Percentiles rank a stretch among this genome's conserved stretches.
Evolutionary conservation across 2,888 invertebrate genomes (phyloP).

Genomic region (Endomychus coccineus): DNA sequence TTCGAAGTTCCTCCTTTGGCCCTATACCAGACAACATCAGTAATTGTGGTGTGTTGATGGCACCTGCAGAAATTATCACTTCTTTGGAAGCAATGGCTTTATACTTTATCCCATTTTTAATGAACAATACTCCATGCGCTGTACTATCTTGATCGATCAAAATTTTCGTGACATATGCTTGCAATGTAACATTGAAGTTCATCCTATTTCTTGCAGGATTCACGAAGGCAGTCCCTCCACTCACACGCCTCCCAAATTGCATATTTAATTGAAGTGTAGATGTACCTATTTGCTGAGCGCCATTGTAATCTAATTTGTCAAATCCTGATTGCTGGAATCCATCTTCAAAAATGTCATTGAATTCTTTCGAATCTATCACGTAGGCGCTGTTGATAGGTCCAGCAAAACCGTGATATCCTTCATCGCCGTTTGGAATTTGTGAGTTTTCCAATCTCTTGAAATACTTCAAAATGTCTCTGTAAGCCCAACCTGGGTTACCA

Average conservation of each 20-base stretch:
- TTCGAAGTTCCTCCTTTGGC: conserved; percentile 23
- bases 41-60: conserved; percentile 62
- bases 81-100: conserved; percentile 64
- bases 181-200: conserved; percentile 69
- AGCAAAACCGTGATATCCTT: conserved; percentile 5
- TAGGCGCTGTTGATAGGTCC: conserved; percentile 7
- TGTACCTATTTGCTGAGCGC: conserved; percentile 57
- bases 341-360: conserved; percentile 56
- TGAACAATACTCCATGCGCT: conserved; percentile 67
- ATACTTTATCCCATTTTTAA: conserved; percentile 58
- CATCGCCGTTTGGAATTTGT: conserved; percentile 7
- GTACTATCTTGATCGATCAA: conserved; percentile 55
- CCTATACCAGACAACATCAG: conserved; percentile 33
- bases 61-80: conserved; percentile 78
- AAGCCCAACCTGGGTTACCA: conserved; percentile 84
- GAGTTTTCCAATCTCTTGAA: conserved; percentile 70
- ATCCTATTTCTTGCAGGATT: conserved; percentile 61
- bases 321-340: conserved; percentile 70
- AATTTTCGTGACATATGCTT: conserved; percentile 64
- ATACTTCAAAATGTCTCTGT: conserved; percentile 69
- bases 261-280: conserved; percentile 60
- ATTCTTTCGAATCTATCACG: not conserved
- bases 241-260: conserved; percentile 66
- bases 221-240: conserved; percentile 73
- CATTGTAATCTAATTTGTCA: conserved; percentile 69